Evolutionary conservation across 1,140 invertebrate genomes (phyloP).

Genomic region (Amphibalanus amphitrite): DNA sequence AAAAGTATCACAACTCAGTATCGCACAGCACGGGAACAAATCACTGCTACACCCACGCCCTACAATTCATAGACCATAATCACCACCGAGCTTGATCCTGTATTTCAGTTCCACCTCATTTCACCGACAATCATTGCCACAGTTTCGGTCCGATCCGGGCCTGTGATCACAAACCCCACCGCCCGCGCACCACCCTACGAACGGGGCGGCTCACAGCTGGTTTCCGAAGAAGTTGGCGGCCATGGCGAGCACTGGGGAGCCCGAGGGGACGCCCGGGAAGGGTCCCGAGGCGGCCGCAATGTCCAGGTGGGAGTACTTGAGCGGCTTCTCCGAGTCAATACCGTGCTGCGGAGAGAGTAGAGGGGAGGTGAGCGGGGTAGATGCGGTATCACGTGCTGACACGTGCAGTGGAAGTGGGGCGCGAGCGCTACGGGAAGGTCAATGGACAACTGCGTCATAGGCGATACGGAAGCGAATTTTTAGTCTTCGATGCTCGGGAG

Average conservation of each 20-base stretch:
- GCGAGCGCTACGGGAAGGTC: no score
- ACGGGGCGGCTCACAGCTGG: neutral
- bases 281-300: slow-evolving; percentile 62
- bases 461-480: no score
- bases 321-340: slow-evolving; percentile 39
- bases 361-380: neutral
- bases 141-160: no score
- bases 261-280: slow-evolving; percentile 57
- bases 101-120: neutral
- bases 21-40: no score
- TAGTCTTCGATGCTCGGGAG: no score
- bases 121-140: neutral
- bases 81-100: neutral
- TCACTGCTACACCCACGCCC: no score
- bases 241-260: slow-evolving; percentile 59
- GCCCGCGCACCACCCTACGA: neutral
- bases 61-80: neutral
- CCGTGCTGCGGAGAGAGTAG: slow-evolving; percentile 42
- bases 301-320: slow-evolving; percentile 75
- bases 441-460: no score
- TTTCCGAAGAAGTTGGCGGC: slow-evolving; percentile 28
- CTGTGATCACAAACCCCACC: neutral
- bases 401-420: no score
- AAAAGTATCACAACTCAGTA: no score
- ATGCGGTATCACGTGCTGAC: no score